Evolutionary conservation across 1,140 invertebrate genomes (phyloP).

Genomic region (Danaus plexippus): DNA sequence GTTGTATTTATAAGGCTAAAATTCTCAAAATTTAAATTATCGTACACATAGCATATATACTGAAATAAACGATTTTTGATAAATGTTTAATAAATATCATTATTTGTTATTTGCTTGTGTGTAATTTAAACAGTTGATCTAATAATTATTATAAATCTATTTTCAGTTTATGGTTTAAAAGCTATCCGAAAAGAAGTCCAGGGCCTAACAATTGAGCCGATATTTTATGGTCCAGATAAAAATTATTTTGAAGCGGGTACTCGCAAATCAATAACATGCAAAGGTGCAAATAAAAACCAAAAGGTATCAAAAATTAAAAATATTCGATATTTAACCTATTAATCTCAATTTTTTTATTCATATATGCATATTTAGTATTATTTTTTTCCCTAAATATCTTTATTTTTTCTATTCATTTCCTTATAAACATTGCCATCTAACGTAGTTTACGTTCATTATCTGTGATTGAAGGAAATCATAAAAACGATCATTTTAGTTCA

Average conservation of each 20-base stretch:
- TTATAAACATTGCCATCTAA: too few relatives aligned
- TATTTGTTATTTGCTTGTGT: neutral
- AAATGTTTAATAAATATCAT: too few relatives aligned
- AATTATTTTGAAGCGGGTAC: constrained; percentile 30
- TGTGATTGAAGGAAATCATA: too few relatives aligned
- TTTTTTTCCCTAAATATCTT: too few relatives aligned
- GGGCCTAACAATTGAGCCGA: constrained; percentile 24
- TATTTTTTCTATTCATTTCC: too few relatives aligned
- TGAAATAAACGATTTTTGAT: too few relatives aligned
- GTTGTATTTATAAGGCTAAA: too few relatives aligned
- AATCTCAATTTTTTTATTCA: neutral
- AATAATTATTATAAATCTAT: constrained; percentile 2
- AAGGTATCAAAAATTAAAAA: constrained; percentile 27
- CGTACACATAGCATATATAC: too few relatives aligned
- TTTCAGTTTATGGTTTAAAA: constrained; percentile 38
- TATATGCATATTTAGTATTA: too few relatives aligned
- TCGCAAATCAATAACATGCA: constrained; percentile 38
- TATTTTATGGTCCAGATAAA: constrained; percentile 32
- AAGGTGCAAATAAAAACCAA: constrained; percentile 38
- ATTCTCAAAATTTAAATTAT: too few relatives aligned
- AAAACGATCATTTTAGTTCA: too few relatives aligned
- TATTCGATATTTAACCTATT: neutral
- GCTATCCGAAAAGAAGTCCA: constrained; percentile 19
- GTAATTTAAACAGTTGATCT: neutral
- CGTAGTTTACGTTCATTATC: too few relatives aligned